phyloP scores from a whole-genome alignment of 2,888 invertebrate genomes.

The Tetranychus piercei region DNA sequence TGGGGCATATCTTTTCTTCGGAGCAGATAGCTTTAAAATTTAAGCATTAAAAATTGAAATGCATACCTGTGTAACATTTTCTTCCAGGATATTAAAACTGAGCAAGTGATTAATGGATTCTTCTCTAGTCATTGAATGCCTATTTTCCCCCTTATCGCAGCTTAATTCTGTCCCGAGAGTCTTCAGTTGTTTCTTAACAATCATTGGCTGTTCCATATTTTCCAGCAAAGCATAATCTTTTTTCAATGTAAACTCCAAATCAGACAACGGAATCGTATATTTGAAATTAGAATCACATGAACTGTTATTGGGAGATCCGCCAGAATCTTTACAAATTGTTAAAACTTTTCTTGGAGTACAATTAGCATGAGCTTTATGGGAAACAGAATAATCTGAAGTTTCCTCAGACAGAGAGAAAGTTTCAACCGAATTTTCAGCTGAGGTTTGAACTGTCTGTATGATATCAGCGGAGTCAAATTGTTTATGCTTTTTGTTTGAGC shows the following conservation, averaged over 20 bases:
- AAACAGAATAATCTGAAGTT: background rate
- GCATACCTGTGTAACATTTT: background rate
- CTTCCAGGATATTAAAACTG: background rate
- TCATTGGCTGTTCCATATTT: background rate
- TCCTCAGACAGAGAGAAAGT: background rate
- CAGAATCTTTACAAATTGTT: background rate
- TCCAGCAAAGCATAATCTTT: conserved; percentile 1
- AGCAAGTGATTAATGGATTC: background rate
- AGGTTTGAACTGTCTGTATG: background rate
- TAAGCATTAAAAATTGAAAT: background rate
- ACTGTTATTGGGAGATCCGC: too few relatives aligned
- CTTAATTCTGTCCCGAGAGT: background rate
- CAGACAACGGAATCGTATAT: background rate
- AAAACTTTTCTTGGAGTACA: too few relatives aligned
- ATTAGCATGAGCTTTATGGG: background rate
- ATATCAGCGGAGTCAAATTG: background rate
- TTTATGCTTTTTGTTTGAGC: background rate
- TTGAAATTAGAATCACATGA: background rate
- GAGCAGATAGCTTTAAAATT: too few relatives aligned
- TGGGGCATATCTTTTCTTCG: too few relatives aligned
- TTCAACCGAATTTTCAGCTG: background rate
- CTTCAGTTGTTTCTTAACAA: background rate
- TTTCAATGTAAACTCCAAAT: background rate
- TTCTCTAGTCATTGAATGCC: background rate
- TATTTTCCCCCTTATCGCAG: background rate